Evolutionary conservation across 1,140 invertebrate species (phyloP).

Genomic region (Thalassaphorura encarpata): DNA sequence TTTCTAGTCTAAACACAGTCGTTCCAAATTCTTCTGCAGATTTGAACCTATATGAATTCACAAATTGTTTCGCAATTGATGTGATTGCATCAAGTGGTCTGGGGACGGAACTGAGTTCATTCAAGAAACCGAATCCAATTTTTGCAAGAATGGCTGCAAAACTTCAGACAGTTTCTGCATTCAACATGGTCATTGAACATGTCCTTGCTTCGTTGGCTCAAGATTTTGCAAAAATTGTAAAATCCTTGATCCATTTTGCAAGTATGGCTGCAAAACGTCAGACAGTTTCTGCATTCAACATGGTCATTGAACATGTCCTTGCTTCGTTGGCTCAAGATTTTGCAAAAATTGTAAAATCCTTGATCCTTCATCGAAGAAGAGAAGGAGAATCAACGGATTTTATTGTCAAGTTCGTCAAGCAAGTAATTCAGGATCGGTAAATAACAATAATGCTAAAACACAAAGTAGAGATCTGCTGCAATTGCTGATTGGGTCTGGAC

Average conservation of each 20-base stretch:
- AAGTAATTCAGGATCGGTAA: not conserved
- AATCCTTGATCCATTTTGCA: too few species aligned
- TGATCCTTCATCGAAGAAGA: not conserved
- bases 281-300: not conserved
- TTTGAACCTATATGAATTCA: conserved; percentile 36
- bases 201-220: not conserved
- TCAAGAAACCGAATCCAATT: conserved; percentile 22
- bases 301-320: too few species aligned
- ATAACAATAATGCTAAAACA: not conserved
- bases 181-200: too few species aligned
- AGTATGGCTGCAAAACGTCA: conserved; percentile 8
- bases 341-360: too few species aligned
- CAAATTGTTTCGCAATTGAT: too few species aligned
- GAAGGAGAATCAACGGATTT: not conserved
- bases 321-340: not conserved
- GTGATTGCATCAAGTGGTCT: conserved; percentile 43
- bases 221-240: not conserved
- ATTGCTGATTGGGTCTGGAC: not conserved
- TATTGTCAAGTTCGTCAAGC: not conserved
- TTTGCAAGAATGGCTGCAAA: conserved; percentile 21
- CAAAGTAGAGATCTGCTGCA: not conserved
- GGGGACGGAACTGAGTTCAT: conserved; percentile 38
- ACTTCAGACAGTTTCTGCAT: not conserved
- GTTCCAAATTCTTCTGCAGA: conserved; percentile 4
- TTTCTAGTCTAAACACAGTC: not conserved